phyloP scores from a whole-genome alignment of 2,113 vertebrate genomes.

The Glaucomys volans region DNA sequence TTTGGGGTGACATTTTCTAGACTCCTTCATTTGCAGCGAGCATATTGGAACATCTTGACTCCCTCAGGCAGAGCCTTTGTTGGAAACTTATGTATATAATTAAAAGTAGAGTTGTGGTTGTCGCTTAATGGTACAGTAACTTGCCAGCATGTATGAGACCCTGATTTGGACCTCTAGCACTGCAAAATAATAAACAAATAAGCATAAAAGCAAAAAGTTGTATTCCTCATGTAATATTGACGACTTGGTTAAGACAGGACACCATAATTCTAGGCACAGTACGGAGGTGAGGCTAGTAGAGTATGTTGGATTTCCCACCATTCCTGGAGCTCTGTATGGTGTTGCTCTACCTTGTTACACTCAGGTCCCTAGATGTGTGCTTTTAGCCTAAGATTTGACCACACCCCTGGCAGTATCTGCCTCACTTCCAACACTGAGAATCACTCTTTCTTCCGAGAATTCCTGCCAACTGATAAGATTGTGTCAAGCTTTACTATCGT shows the following conservation, averaged over 20 bases:
- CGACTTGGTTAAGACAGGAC: not conserved
- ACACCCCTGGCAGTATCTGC: not conserved
- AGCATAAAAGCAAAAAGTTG: not conserved
- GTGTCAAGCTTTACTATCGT: not conserved
- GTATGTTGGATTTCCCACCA: not conserved
- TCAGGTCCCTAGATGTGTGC: not conserved
- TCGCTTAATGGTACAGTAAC: not conserved
- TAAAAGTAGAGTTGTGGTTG: not conserved
- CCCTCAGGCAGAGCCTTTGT: not conserved
- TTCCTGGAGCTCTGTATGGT: not conserved
- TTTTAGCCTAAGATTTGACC: not conserved
- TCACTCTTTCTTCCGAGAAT: not conserved
- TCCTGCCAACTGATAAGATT: not conserved
- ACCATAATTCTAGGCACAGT: not conserved
- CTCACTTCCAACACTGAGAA: not conserved
- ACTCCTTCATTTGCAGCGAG: not conserved
- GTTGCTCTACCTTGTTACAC: not conserved
- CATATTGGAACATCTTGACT: not conserved
- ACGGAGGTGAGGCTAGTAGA: not conserved
- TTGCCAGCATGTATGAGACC: no score
- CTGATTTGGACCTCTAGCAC: not conserved
- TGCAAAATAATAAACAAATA: not conserved
- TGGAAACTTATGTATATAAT: not conserved
- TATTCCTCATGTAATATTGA: not conserved
- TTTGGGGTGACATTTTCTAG: not conserved